Base-by-base conservation (phyloP, 1,140 invertebrate genomes). In the Samia ricini region DNA sequence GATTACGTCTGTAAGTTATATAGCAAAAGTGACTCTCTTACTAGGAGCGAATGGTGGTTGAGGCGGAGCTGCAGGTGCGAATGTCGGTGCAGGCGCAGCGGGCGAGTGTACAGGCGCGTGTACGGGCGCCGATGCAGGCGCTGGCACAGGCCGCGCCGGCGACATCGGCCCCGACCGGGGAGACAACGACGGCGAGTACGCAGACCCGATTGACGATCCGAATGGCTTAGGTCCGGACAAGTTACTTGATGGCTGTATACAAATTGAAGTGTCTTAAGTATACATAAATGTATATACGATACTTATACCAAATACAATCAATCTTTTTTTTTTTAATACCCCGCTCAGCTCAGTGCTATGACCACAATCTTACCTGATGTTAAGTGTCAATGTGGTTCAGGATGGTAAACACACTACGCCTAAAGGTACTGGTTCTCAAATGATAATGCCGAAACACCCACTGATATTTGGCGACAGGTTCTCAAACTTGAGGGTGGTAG, bases 191-290 rank as follows among this genome's bases (percentile, higher is more conserved):
- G 91, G 83, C 64, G 89, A 91, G 69, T 85, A 91, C 56, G 82
- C 89, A 60, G 85, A 85, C 56, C 83, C 77, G 68, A 91, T 69
- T 26, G 88, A 85, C 76, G 89, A 91, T 54, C 92, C 91, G 72
- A 94, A 94, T 5, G 94, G 93, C 76, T 93, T 93, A 23, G 94
- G 93, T 20, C 92, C 92, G 29, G 89, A 91, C 64, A 91, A 69
- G 65, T 90, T 91, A 77, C 86, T 90, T n/a, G 79, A 85, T 8
- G 89, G 90, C 90, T 91, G 75, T n/a, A 69, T 66, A 71, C 48
- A 70, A 59, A 49, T 15, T 18, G 6, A 3, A 15, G 15, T 18
- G 6, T 4, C 19, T 33, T 33, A n/a, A 33, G 15, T 57, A n/a
- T 29, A 33, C 56, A 33, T 52, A 19, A n/a, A n/a, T n/a, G n/a